phyloP scores from a whole-genome alignment of 2,888 invertebrate species.

The Mimumesa dahlbomi region DNA sequence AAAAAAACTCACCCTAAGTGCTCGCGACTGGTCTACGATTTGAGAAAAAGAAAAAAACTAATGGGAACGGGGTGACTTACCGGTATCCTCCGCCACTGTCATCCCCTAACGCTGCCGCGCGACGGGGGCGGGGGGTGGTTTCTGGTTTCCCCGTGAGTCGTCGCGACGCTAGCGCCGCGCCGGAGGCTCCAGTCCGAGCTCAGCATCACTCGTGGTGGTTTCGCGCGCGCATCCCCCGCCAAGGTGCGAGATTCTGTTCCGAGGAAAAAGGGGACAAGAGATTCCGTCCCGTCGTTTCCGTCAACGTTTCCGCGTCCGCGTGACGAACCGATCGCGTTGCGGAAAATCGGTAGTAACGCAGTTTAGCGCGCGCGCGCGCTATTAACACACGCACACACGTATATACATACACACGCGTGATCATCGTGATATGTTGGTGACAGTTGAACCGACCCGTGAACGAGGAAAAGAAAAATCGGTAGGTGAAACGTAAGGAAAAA shows the following conservation, averaged over 20 bases:
- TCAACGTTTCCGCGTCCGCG: too few relatives aligned
- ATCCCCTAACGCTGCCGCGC: constrained; percentile 31
- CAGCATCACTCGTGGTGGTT: constrained; percentile 77
- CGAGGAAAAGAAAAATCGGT: too few relatives aligned
- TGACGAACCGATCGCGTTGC: too few relatives aligned
- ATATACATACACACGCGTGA: too few relatives aligned
- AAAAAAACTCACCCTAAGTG: too few relatives aligned
- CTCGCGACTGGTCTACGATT: too few relatives aligned
- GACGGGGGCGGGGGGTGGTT: constrained; percentile 34
- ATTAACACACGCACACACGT: too few relatives aligned
- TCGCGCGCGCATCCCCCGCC: constrained; percentile 71
- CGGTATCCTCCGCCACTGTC: constrained; percentile 34
- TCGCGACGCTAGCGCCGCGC: constrained; percentile 75
- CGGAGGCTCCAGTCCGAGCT: constrained; percentile 75
- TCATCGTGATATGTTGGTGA: too few relatives aligned
- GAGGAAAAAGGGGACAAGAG: constrained; percentile 42
- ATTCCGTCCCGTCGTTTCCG: constrained; percentile 56
- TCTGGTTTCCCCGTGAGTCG: constrained; percentile 32
- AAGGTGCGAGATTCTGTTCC: constrained; percentile 54
- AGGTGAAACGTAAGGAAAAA: too few relatives aligned
- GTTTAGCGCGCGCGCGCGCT: too few relatives aligned
- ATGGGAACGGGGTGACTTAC: constrained; percentile 25
- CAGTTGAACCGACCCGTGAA: too few relatives aligned
- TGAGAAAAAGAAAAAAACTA: background rate
- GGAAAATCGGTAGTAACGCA: too few relatives aligned